A percentile compares a stretch with the other conserved stretches of the same genome.
Conservation (phyloP, 2,888 invertebrate species). For the Drosophila peninsularis region DNA sequence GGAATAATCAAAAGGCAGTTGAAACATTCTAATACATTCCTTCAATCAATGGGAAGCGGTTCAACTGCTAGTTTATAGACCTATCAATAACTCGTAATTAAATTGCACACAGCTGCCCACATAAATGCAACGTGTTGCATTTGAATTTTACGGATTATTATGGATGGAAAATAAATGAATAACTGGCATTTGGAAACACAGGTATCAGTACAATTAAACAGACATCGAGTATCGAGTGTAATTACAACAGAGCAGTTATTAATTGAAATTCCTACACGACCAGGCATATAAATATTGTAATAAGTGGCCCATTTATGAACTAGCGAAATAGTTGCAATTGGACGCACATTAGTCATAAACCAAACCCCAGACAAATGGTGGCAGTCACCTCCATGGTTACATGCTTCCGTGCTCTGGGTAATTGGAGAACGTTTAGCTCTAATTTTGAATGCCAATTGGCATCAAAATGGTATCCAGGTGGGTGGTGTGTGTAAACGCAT, state of each 20-base stretch:
- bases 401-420: slow-evolving; percentile 66
- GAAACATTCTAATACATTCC: too few species aligned
- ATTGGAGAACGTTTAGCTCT: slow-evolving; percentile 62
- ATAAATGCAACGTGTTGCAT: slow-evolving; percentile 23
- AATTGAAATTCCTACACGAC: slow-evolving; percentile 56
- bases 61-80: background rate
- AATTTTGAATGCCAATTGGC: slow-evolving; percentile 56
- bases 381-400: slow-evolving; percentile 45
- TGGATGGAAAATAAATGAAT: slow-evolving; percentile 48
- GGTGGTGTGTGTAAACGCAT: slow-evolving; percentile 55
- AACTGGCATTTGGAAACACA: slow-evolving; percentile 41
- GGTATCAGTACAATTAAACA: slow-evolving; percentile 25
- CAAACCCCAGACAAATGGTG: slow-evolving; percentile 2
- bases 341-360: slow-evolving; percentile 8
- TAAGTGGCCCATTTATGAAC: slow-evolving; percentile 77
- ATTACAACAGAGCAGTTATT: slow-evolving; percentile 71
- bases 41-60: background rate
- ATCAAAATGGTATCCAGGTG: slow-evolving; percentile 14
- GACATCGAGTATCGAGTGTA: slow-evolving; percentile 45
- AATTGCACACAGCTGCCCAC: background rate
- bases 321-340: slow-evolving; percentile 30
- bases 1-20: too few species aligned
- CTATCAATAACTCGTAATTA: slow-evolving; percentile 7
- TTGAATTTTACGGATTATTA: slow-evolving; percentile 16
- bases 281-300: slow-evolving; percentile 46